A percentile compares a stretch with the other conserved stretches of the same genome.
Evolutionary conservation across 1,140 invertebrate species (phyloP).

Genomic region (Pantala flavescens): DNA sequence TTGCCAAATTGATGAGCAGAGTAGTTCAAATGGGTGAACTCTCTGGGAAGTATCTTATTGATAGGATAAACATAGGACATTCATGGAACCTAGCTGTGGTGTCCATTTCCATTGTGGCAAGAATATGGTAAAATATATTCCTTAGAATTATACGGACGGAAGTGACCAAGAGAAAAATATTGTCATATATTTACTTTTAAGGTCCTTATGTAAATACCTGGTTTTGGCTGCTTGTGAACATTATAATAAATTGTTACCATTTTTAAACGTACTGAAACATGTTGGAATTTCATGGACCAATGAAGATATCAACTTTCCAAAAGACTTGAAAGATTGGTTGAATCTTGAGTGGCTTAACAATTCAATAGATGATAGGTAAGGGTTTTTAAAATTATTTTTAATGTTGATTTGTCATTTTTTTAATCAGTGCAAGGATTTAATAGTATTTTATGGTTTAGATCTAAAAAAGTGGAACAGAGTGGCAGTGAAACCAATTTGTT

Average conservation of each 20-base stretch:
- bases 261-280: conserved; percentile 32
- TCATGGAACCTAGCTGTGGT: conserved; percentile 42
- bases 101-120: conserved; percentile 41
- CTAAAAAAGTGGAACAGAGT: too few species aligned
- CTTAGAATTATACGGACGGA: background rate
- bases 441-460: too few species aligned
- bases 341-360: conserved; percentile 34
- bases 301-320: conserved; percentile 35
- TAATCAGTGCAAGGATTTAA: too few species aligned
- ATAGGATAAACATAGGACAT: conserved; percentile 42
- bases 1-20: conserved; percentile 43
- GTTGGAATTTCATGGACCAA: conserved; percentile 42
- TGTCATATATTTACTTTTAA: conserved; percentile 21
- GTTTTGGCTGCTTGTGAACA: conserved; percentile 40
- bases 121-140: conserved; percentile 39
- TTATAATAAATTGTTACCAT: conserved; percentile 39
- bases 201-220: conserved; percentile 36
- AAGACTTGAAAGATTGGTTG: conserved; percentile 40
- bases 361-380: background rate
- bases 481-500: too few species aligned
- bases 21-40: conserved; percentile 37
- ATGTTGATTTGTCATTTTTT: too few species aligned
- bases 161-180: conserved; percentile 15
- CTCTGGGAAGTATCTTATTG: conserved; percentile 39
- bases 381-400: too few species aligned